Percentiles rank a stretch among this genome's conserved stretches.
These are phyloP conservation scores for Scomber colias DNA, from an alignment of 2,113 vertebrate species.

Conservation along the genomic window DNA sequence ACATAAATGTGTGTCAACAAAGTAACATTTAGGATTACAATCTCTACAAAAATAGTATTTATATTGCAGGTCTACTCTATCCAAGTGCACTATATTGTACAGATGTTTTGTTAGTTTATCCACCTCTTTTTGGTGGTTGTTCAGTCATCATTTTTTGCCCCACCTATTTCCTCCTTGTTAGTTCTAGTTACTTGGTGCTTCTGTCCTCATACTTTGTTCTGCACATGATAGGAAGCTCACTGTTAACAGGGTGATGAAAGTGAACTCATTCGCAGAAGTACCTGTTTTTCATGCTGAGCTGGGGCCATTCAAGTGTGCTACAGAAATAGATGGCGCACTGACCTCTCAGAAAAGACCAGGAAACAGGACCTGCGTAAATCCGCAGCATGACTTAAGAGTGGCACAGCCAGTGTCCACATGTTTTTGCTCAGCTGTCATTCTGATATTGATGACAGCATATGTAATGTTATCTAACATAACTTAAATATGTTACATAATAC, in stretches of 20 bases:
- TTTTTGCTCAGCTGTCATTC: slow-evolving; percentile 29
- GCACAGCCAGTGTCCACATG: slow-evolving; percentile 3
- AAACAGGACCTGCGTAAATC: slow-evolving; percentile 72
- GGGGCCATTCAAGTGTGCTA: slow-evolving; percentile 16
- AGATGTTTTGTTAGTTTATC: not conserved
- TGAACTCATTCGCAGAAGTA: slow-evolving; percentile 7
- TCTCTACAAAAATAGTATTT: not conserved
- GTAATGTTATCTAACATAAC: not conserved
- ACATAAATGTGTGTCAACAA: not conserved
- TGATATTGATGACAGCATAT: slow-evolving; percentile 14
- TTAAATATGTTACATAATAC: not conserved
- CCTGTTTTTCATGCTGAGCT: slow-evolving; percentile 29
- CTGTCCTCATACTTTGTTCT: not conserved
- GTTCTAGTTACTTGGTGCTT: not conserved
- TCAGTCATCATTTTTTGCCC: slow-evolving; percentile 9
- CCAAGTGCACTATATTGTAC: not conserved
- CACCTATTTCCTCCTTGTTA: not conserved
- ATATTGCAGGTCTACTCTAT: not conserved
- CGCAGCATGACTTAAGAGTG: slow-evolving; percentile 26
- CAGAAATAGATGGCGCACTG: slow-evolving; percentile 46
- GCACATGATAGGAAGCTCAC: slow-evolving; percentile 34
- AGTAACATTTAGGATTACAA: not conserved
- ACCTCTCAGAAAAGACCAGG: slow-evolving; percentile 59
- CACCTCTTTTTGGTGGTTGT: not conserved
- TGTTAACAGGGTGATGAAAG: slow-evolving; percentile 20